phyloP scores from a whole-genome alignment of 2,888 invertebrate genomes.

The Rhagonycha fulva region DNA sequence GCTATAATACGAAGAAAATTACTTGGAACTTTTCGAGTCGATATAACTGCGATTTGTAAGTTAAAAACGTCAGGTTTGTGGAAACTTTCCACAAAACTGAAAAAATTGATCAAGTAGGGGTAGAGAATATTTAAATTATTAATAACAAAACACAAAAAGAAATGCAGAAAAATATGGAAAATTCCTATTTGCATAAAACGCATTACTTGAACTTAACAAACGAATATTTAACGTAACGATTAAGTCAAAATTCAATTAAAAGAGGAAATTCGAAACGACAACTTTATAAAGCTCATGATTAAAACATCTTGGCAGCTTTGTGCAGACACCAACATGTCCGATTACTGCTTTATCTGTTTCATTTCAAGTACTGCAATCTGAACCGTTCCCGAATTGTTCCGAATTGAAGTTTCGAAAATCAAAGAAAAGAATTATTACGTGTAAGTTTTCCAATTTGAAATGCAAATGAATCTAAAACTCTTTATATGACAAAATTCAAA shows the following conservation, averaged over 20 bases:
- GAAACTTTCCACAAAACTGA: neutral
- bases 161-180: constrained; percentile 11
- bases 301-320: constrained; percentile 42
- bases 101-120: neutral
- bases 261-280: constrained; percentile 39
- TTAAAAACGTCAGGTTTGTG: constrained; percentile 11
- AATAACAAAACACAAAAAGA: neutral
- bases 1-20: constrained; percentile 52
- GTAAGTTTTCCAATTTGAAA: constrained; percentile 24
- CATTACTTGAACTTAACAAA: constrained; percentile 31
- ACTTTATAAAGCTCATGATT: constrained; percentile 51
- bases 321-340: constrained; percentile 26
- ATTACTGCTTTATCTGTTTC: constrained; percentile 24
- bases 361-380: constrained; percentile 12
- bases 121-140: neutral
- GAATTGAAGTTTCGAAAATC: neutral
- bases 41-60: constrained; percentile 44
- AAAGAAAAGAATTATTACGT: constrained; percentile 3
- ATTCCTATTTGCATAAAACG: constrained; percentile 5
- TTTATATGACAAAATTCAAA: constrained; percentile 24
- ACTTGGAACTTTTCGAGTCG: constrained; percentile 49
- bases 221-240: constrained; percentile 42
- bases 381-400: neutral
- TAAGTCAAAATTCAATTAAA: constrained; percentile 45
- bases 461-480: constrained; percentile 26